Evolutionary conservation across 1,140 invertebrate species (phyloP).

Genomic region (Tachypleus tridentatus): DNA sequence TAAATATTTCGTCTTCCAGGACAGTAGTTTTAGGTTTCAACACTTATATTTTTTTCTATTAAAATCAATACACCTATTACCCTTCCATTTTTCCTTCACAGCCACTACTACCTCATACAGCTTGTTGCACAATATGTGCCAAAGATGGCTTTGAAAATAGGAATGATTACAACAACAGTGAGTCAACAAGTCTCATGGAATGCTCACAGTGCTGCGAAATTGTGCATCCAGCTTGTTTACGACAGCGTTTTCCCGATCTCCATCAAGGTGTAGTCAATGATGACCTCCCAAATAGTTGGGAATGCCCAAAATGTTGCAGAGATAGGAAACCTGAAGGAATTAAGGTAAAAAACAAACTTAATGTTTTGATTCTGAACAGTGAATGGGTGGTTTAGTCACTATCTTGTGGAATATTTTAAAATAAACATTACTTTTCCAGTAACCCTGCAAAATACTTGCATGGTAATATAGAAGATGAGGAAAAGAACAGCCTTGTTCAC

Average conservation of each 20-base stretch:
- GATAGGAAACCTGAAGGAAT: constrained; percentile 24
- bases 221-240: constrained; percentile 70
- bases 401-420: too few species aligned
- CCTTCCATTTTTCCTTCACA: constrained; percentile 32
- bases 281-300: constrained; percentile 93
- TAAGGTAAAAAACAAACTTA: constrained; percentile 11
- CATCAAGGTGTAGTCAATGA: constrained; percentile 59
- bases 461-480: too few species aligned
- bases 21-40: too few species aligned
- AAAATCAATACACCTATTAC: too few species aligned
- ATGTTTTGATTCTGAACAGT: too few species aligned
- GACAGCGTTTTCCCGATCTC: constrained; percentile 29
- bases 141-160: constrained; percentile 66
- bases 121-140: constrained; percentile 74
- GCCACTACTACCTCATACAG: constrained; percentile 83
- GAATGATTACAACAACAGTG: constrained; percentile 19
- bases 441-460: too few species aligned
- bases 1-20: too few species aligned
- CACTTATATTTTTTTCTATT: too few species aligned
- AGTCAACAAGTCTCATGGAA: constrained; percentile 45
- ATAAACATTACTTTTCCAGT: too few species aligned
- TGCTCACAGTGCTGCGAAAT: constrained; percentile 88
- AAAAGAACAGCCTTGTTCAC: too few species aligned
- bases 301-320: constrained; percentile 68
- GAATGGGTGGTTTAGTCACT: too few species aligned